Conservation (phyloP, 1,140 invertebrate species). For the Euschistus heros region DNA sequence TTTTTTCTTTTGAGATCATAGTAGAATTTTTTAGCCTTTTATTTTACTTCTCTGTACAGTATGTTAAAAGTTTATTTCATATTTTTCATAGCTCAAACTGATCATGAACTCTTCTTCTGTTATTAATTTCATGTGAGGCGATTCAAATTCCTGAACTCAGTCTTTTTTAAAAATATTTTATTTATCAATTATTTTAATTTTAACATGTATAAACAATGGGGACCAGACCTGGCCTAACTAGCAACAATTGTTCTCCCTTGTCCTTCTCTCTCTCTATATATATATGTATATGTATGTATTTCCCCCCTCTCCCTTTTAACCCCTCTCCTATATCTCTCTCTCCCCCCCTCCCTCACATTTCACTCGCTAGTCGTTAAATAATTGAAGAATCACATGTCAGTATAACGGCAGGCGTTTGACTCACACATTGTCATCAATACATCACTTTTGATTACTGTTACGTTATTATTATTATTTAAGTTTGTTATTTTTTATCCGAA, state of each 20-base stretch:
- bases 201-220: conserved; percentile 17
- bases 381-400: conserved; percentile 18
- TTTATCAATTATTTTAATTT: conserved; percentile 1
- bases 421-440: conserved; percentile 10
- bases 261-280: conserved; percentile 1
- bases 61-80: neutral
- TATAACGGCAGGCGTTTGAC: conserved; percentile 4
- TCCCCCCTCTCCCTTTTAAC: neutral
- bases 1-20: neutral
- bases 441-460: neutral
- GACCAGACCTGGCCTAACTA: conserved; percentile 24
- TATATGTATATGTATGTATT: neutral
- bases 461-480: neutral
- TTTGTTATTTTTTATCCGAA: neutral
- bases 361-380: conserved; percentile 14
- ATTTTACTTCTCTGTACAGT: neutral
- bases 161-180: conserved; percentile 10
- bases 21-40: neutral
- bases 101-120: conserved; percentile 6
- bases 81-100: conserved; percentile 10
- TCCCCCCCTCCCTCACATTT: conserved; percentile 9
- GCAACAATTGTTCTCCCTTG: conserved; percentile 17
- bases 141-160: conserved; percentile 8
- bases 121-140: neutral
- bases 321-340: conserved; percentile 4